These are phyloP conservation scores for Nemopilema nomurai DNA, from an alignment of 30 jellyfish, hydroid and myxozoan species.

Conservation along the genomic window DNA sequence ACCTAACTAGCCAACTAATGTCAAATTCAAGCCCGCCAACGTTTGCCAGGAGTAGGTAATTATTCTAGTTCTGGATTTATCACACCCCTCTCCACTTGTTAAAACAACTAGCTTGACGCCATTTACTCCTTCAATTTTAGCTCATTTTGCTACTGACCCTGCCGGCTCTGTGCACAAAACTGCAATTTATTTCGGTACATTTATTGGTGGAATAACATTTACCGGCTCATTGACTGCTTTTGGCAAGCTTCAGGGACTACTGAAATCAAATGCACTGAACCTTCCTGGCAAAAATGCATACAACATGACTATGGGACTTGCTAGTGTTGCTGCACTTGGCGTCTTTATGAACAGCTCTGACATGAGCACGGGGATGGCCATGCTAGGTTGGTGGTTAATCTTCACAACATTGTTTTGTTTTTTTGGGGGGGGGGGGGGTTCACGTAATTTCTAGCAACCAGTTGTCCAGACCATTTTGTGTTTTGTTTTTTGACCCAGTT, in stretches of 20 bases:
- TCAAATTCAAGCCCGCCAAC: no score
- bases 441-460: no score
- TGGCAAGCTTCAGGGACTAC: slow-evolving; percentile 94
- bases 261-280: slow-evolving; percentile 76
- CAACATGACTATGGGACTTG: slow-evolving; percentile 88
- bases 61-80: no score
- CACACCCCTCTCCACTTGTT: not conserved
- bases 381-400: slow-evolving; percentile 72
- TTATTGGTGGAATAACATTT: slow-evolving; percentile 94
- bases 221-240: slow-evolving; percentile 97
- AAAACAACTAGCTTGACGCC: no score
- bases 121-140: slow-evolving; percentile 29
- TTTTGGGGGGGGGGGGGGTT: not conserved
- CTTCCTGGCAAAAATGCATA: slow-evolving; percentile 91
- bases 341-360: slow-evolving; percentile 86
- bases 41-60: no score
- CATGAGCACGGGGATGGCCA: slow-evolving; percentile 73
- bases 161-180: slow-evolving; percentile 95
- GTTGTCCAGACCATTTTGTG: no score
- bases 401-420: not conserved
- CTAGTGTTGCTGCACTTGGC: slow-evolving; percentile 92
- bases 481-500: no score
- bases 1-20: not conserved
- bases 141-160: slow-evolving; percentile 90
- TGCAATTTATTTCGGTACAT: slow-evolving; percentile 91